A percentile compares a stretch with the other conserved stretches of the same genome.
These are phyloP conservation scores for Sebastes umbrosus DNA, from an alignment of 2,797 vertebrate species.

Conservation along the genomic window DNA sequence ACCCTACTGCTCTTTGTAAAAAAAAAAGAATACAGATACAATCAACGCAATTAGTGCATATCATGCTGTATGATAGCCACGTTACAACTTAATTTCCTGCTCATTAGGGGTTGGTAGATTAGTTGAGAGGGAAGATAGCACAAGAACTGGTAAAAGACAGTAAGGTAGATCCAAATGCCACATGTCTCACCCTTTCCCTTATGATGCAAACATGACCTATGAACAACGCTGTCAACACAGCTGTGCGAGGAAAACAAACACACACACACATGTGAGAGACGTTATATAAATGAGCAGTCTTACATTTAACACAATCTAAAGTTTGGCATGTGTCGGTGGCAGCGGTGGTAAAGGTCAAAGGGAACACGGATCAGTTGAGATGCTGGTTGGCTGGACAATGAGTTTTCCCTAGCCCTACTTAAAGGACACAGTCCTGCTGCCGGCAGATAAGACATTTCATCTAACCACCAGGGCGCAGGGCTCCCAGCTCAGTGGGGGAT, in stretches of 20 bases:
- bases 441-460: constrained; percentile 83
- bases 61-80: constrained; percentile 79
- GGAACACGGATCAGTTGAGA: constrained; percentile 80
- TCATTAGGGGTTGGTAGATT: constrained; percentile 78
- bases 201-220: constrained; percentile 13
- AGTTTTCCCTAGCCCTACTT: constrained; percentile 73
- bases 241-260: not conserved
- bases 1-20: constrained; percentile 82
- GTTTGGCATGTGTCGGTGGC: constrained; percentile 60
- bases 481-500: constrained; percentile 74
- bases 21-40: constrained; percentile 72
- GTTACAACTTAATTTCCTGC: constrained; percentile 86
- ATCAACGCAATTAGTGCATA: constrained; percentile 86
- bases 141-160: constrained; percentile 17
- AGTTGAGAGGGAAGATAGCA: constrained; percentile 43
- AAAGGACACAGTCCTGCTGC: constrained; percentile 82
- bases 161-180: constrained; percentile 19
- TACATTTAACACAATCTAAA: constrained; percentile 63
- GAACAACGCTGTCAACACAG: not conserved
- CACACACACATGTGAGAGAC: not conserved
- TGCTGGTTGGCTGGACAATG: constrained; percentile 80
- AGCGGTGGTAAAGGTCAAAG: constrained; percentile 80
- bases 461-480: constrained; percentile 68
- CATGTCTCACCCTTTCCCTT: not conserved
- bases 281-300: constrained; percentile 46